A percentile compares a stretch with the other conserved stretches of the same genome.
Conservation (phyloP, 2,888 invertebrate species). For the Coleophora deauratella region DNA sequence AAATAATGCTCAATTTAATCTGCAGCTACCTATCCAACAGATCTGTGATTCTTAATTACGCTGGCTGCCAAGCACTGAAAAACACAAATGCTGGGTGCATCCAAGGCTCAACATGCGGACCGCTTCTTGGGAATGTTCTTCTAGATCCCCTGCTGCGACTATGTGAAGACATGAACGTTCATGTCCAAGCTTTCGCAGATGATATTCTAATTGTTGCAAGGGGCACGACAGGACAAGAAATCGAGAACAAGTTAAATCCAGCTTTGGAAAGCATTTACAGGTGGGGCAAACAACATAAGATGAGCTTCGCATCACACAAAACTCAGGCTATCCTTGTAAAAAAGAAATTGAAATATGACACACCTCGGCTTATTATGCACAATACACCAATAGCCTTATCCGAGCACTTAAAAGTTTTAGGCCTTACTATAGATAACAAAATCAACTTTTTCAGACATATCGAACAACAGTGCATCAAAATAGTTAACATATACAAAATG, state of each 20-base stretch:
- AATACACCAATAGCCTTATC: background rate
- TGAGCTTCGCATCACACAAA: conserved; percentile 11
- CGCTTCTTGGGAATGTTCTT: conserved; percentile 15
- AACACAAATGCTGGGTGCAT: conserved; percentile 3
- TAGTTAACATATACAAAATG: background rate
- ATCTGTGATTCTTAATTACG: background rate
- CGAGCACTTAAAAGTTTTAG: background rate
- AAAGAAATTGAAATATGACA: conserved; percentile 5
- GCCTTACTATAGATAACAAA: background rate
- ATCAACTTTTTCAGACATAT: background rate
- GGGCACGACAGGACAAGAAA: conserved; percentile 4
- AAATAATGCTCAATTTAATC: background rate
- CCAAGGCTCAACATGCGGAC: conserved; percentile 11
- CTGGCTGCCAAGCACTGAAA: background rate
- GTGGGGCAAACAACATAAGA: conserved; percentile 3
- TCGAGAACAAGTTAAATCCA: conserved; percentile 10
- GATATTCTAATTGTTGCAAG: conserved; percentile 8
- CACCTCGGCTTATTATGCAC: background rate
- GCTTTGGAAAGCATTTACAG: conserved; percentile 11
- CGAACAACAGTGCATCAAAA: background rate
- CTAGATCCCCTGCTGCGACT: conserved; percentile 10
- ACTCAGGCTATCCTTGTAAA: conserved; percentile 10
- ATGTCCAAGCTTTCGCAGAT: conserved; percentile 7
- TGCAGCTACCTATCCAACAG: background rate
- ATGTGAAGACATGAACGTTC: background rate